Evolutionary conservation across 2,797 vertebrate species (phyloP), one percentile per base, ranked within the genome.

Genomic region (Gymnoscopelus braueri): DNA sequence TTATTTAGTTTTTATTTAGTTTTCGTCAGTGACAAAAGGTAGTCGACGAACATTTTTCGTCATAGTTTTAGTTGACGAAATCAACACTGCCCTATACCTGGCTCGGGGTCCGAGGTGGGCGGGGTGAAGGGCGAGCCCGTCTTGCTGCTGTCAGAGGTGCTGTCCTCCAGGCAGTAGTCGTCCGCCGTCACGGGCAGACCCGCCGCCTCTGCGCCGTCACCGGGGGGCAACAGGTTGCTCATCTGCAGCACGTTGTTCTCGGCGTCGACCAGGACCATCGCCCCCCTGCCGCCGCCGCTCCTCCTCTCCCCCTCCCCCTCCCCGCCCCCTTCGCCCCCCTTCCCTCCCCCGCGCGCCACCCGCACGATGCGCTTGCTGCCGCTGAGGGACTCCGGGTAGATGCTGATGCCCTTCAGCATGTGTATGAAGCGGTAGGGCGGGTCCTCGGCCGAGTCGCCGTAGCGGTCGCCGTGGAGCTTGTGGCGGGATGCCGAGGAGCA

Each of bases 371-470:
- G 93, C 89, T 97, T 97, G 88, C 94, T 96, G 94, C 95, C 91
- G 85, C 94, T 97, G 75, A 98, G 92, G 32, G 96, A 94, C 86
- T 98, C 97, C 0, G 97, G 97, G 80, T 98, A 98, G 87, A 98
- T 98, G 81, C 97, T 98, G 92, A 99, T 97, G 72, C 97, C 97
- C 82, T 99, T 98, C 71, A 99, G 87, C 97, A 99, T 99, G 89
- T 99, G 97, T 60, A 99, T 98, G 88, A 99, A 98, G 90, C 97
- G 97, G 88, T 95, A 95, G 9, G 94, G 94, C 0, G 94, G 94
- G 80, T 94, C 93, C 44, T 91, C 89, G 0, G 91, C 67, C 5
- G 84, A 77, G n/a, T 94, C 94, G 3, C 90, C 86, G 79, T 91
- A 92, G 1, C 88, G 91, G 74, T 92, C 85, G 1, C 92, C 89